phyloP scores from a whole-genome alignment of 2,888 invertebrate species.

The Chironomus riparius region DNA sequence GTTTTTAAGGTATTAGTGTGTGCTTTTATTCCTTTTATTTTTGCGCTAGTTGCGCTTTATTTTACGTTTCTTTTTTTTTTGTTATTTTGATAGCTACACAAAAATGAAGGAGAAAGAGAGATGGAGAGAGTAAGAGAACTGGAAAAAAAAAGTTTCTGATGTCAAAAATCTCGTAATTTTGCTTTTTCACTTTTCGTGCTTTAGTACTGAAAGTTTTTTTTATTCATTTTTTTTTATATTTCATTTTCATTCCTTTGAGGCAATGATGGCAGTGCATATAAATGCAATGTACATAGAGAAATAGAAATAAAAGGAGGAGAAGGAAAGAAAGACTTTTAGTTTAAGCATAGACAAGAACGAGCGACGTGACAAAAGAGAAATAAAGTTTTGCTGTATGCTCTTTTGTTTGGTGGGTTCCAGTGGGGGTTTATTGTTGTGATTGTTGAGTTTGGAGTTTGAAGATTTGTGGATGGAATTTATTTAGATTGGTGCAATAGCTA shows the following conservation, averaged over 20 bases:
- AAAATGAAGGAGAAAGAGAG: not conserved
- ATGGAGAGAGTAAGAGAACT: not conserved
- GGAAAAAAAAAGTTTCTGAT: not conserved
- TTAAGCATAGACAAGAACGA: too few species aligned
- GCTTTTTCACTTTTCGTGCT: not conserved
- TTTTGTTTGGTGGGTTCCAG: too few species aligned
- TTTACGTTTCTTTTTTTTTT: not conserved
- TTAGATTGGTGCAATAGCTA: too few species aligned
- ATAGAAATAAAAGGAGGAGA: not conserved
- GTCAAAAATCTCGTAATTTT: conserved; percentile 12
- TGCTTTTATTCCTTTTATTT: not conserved
- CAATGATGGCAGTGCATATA: not conserved
- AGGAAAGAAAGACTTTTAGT: not conserved
- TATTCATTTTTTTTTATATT: not conserved
- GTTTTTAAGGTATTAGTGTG: not conserved
- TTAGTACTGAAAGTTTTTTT: not conserved
- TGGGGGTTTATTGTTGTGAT: too few species aligned
- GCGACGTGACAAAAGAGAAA: too few species aligned
- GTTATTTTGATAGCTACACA: not conserved
- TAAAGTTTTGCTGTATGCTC: too few species aligned
- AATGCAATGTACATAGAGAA: not conserved
- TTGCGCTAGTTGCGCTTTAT: not conserved
- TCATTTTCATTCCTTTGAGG: not conserved
- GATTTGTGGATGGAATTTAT: too few species aligned
- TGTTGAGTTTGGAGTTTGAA: too few species aligned